Evolutionary conservation across 2,797 vertebrate genomes (phyloP), one percentile per base, ranked within the genome.

Genomic region (Brachyrhaphis roseni): DNA sequence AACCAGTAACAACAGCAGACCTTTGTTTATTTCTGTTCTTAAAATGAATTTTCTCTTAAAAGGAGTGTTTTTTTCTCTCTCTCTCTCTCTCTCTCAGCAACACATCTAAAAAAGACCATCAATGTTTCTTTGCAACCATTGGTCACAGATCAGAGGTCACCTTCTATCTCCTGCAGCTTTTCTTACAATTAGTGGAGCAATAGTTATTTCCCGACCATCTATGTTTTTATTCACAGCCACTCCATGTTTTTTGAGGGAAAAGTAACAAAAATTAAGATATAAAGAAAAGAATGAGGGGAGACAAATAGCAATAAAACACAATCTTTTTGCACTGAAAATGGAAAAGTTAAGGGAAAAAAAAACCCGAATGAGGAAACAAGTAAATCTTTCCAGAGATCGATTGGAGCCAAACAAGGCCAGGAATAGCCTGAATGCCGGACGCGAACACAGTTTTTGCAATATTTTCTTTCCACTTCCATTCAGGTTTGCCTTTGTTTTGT

Each of bases 171-270:
- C 79, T 78, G 68, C 77, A 86, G 86, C 12, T 43, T 82, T 88
- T 87, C 83, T 90, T 55, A 34, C 80, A 84, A 72, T 85, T 89
- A 80, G 75, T 36, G 12, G 82, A 82, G 79, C 79, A 87, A 80
- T 81, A 84, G 81, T 80, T n/a, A 77, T 80, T 74, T 77, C 53
- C 26, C 70, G 43, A 4, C 39, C 53, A 77, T 28, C 5, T 1
- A 74, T 45, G 57, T 79, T 85, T 66, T 85, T 88, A 88, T 68
- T 68, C 8, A 64, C 7, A 36, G 7, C 7, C 36, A 41, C 74
- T 68, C 62, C 84, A 77, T 5, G 53, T 84, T 74, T 47, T 75
- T 26, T 8, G 49, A 12, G 75, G 18, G 76, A 4, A 36, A 78
- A 55, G 8, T 47, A 75, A 76, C 51, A 47, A 57, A 77, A 77